Base-by-base conservation (phyloP, 2,888 invertebrate genomes). In the Odontocolon sp. region DNA sequence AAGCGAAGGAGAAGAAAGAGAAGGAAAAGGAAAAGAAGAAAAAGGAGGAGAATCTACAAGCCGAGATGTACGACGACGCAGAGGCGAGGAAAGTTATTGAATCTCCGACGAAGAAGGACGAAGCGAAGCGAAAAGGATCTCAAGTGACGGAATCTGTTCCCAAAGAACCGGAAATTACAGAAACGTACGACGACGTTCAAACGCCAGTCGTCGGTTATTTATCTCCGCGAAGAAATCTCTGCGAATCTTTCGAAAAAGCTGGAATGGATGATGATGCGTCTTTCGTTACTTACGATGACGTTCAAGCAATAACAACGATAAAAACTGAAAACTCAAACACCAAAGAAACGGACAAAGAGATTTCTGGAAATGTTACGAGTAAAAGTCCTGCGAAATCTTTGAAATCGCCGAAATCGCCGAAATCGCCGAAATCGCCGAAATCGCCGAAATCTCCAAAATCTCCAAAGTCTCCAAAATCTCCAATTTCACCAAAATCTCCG, bases 31-130 rank as follows among this genome's bases (percentile, higher is more conserved):
- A 38, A 11, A 40, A 33, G 36, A 31, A 47, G 52, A 14, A 21
- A 26, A 11, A 9, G 26, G 50, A 57, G n/a, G 23, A 52, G 52
- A 57, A 11, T 6, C 50, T 11, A 8, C 16, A 42, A 11, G n/a
- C 3, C 40, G 81, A 79, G 11, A 84, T 80, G 3, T 86, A 87
- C 59, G 86, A 88, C 11, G 86, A 87, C 23, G 78, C 84, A 3
- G 75, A 72, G 0, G n/a, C n/a, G n/a, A 31, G 16, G 6, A 31
- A 54, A 6, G 47, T 59, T 0, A 28, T 52, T 8, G 59, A 16
- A 4, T 47, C n/a, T n/a, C n/a, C n/a, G n/a, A n/a, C 47, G 3
- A 54, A 26, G 23, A 75, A n/a, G 6, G 59, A 31, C 6, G 68
- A 72, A 40, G 14, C 28, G 5, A 28, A 73, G 18, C 36, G n/a